phyloP scores from a whole-genome alignment of 1,140 invertebrate species.

The Phthorimaea operculella region DNA sequence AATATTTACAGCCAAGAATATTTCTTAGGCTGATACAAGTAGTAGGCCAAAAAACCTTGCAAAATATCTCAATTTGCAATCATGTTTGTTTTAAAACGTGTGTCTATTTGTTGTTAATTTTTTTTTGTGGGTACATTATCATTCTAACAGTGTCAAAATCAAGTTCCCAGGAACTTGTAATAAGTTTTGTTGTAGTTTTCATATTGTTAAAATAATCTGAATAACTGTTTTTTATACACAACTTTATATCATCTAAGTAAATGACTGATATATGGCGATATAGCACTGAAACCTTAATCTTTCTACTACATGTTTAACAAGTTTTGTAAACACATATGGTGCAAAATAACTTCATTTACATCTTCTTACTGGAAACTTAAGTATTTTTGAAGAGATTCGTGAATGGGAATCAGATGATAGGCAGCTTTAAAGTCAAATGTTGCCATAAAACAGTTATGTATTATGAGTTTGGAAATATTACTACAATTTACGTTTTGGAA shows the following conservation, averaged over 20 bases:
- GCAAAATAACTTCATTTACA: slow-evolving; percentile 12
- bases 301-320: slow-evolving; percentile 5
- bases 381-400: slow-evolving; percentile 1
- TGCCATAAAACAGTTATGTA: background rate
- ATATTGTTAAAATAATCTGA: slow-evolving; percentile 10
- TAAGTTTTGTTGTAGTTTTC: background rate
- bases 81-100: too few species aligned
- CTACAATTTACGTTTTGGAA: background rate
- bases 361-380: slow-evolving; percentile 10
- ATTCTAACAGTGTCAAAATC: slow-evolving; percentile 15
- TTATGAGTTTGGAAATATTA: background rate
- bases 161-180: slow-evolving; percentile 21
- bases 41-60: slow-evolving; percentile 12
- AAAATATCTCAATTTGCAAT: slow-evolving; percentile 13
- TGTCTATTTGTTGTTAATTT: too few species aligned
- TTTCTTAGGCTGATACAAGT: slow-evolving; percentile 6
- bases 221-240: slow-evolving; percentile 8
- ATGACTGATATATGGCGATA: slow-evolving; percentile 11
- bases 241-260: slow-evolving; percentile 25
- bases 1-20: background rate
- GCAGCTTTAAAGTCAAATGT: background rate
- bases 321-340: slow-evolving; percentile 13
- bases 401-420: background rate
- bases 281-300: slow-evolving; percentile 9
- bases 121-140: slow-evolving; percentile 9